Base-by-base conservation (phyloP, 92 coral and sea anemone genomes). In the Palythoa caribaeorum region DNA sequence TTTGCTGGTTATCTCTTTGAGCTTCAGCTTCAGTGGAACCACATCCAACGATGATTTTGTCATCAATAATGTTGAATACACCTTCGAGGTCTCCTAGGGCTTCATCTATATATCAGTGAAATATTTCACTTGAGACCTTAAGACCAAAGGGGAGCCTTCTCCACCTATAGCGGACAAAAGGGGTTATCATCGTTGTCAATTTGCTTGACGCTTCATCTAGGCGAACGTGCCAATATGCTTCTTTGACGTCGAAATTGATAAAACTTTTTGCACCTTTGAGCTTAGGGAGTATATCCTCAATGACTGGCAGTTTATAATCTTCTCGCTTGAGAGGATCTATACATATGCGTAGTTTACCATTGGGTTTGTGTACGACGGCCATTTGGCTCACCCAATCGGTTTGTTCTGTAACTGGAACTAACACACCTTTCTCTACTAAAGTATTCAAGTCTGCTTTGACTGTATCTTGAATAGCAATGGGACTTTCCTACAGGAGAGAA, bases 211-310 rank as follows among this genome's bases (percentile, higher is more conserved):
- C 15, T 69, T 84, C 48, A 53, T 84, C 88, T 5, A 84, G 88
- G 11, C 53, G 17, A 2, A 72, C 12, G 51, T 83, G 91, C 89
- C 93, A 87, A 52, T 65, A 83, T 1, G 89, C 89, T n/a, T 76
- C 70, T 68, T 65, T 50, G 11, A 78, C 88, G 68, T 88, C 90
- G n/a, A 78, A 80, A 57, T 88, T 89, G 77, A 85, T 85, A 59
- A 89, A 86, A n/a, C 85, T 78, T 37, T 52, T 38, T 10, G 92
- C 90, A 44, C n/a, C n/a, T n/a, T n/a, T n/a, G n/a, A n/a, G n/a
- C n/a, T n/a, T n/a, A n/a, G n/a, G n/a, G n/a, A n/a, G n/a, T n/a
- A n/a, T n/a, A n/a, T n/a, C n/a, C n/a, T n/a, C n/a, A n/a, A n/a
- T n/a, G n/a, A n/a, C n/a, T n/a, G n/a, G n/a, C n/a, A n/a, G n/a